Percentiles rank a stretch among this genome's conserved stretches.
phyloP scores from a whole-genome alignment of 2,113 vertebrate species.

The Oceanites oceanicus region DNA sequence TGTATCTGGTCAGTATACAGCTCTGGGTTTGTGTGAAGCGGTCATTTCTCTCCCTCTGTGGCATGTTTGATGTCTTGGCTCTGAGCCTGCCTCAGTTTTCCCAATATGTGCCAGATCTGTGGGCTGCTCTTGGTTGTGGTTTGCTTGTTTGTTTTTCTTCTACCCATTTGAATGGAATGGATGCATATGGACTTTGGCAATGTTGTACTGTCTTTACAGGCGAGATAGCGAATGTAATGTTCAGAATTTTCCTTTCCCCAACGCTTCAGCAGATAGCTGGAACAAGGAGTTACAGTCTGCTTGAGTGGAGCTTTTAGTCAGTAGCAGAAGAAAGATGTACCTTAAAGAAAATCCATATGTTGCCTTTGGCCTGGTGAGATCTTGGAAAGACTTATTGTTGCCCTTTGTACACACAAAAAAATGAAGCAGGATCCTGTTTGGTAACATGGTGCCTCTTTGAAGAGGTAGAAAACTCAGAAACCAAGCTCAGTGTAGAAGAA shows the following conservation, averaged over 20 bases:
- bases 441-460: neutral
- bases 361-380: neutral
- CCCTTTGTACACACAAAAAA: neutral
- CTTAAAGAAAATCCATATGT: neutral
- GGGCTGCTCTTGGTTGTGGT: neutral
- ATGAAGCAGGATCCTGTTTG: neutral
- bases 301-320: neutral
- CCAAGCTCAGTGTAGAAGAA: neutral
- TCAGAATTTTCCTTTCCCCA: neutral
- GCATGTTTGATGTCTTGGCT: neutral
- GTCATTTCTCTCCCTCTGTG: neutral
- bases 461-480: slow-evolving; percentile 24
- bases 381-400: neutral
- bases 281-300: neutral
- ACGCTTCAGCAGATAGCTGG: neutral
- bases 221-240: neutral
- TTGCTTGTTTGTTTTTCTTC: neutral
- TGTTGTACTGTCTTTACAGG: neutral
- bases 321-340: neutral
- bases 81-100: neutral
- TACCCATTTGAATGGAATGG: neutral
- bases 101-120: neutral
- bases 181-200: neutral
- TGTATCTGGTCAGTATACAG: neutral
- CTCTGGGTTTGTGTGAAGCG: neutral